Evolutionary conservation across 2,113 vertebrate species (phyloP).

Genomic region (Connochaetes taurinus): DNA sequence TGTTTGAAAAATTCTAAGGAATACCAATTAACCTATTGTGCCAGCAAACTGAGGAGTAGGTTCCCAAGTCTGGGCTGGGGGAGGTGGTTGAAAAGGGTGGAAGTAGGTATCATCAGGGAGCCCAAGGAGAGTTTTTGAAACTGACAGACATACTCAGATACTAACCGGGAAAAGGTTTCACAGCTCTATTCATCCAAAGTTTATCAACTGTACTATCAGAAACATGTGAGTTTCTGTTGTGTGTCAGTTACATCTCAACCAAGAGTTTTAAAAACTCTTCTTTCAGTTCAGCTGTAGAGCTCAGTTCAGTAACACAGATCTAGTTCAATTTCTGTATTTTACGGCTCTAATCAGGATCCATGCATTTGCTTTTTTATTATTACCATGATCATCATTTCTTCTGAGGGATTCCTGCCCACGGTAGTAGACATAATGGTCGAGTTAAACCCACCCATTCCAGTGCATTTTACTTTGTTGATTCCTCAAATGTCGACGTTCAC

Average conservation of each 20-base stretch:
- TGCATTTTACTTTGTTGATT: neutral
- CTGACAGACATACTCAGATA: neutral
- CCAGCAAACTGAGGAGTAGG: neutral
- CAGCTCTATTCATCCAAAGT: neutral
- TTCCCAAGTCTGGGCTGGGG: neutral
- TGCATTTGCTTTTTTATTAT: too few relatives aligned
- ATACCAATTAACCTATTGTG: neutral
- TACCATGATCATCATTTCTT: neutral
- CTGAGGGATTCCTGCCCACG: neutral
- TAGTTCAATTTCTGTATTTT: neutral
- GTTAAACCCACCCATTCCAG: neutral
- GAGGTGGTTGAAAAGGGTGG: neutral
- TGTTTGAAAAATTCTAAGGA: neutral
- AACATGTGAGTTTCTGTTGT: neutral
- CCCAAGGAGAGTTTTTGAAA: neutral
- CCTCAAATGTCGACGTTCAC: neutral
- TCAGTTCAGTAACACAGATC: neutral
- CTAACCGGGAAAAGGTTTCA: fast-evolving
- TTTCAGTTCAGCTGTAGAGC: neutral
- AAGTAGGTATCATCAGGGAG: neutral
- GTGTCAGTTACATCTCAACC: neutral
- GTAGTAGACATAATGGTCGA: neutral
- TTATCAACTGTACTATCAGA: neutral
- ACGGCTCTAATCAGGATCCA: fast-evolving
- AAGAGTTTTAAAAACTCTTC: neutral